Conservation (phyloP, 2,797 vertebrate species). For the Sandelia bainsii region DNA sequence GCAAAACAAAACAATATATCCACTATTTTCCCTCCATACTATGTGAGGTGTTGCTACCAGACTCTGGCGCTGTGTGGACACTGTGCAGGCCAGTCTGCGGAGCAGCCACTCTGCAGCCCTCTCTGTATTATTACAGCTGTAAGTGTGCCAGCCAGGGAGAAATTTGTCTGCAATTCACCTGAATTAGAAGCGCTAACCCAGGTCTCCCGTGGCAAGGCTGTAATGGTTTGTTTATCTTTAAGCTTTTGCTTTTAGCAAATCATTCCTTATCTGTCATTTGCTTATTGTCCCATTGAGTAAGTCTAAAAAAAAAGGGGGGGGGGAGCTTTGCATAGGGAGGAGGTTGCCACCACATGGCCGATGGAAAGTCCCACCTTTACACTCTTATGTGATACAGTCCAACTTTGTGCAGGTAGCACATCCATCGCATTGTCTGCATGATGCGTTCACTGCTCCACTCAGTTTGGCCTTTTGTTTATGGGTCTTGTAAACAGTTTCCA, state of each 20-base stretch:
- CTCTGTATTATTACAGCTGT: constrained; percentile 85
- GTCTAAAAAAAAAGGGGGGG: constrained; percentile 24
- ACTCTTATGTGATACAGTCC: constrained; percentile 46
- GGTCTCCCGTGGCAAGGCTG: constrained; percentile 58
- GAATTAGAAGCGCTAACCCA: constrained; percentile 78
- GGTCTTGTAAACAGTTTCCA: constrained; percentile 37
- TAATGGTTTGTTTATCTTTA: constrained; percentile 86
- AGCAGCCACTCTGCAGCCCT: constrained; percentile 40
- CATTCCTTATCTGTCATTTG: constrained; percentile 85
- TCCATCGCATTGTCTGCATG: not conserved
- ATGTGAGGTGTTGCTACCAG: constrained; percentile 64
- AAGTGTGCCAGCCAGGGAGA: constrained; percentile 77
- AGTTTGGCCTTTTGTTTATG: constrained; percentile 44
- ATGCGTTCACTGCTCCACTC: constrained; percentile 27
- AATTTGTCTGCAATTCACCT: constrained; percentile 86
- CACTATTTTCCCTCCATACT: constrained; percentile 16
- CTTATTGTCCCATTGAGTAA: constrained; percentile 79
- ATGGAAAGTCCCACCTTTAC: constrained; percentile 58
- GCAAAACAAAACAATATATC: constrained; percentile 3
- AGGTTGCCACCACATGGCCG: constrained; percentile 42
- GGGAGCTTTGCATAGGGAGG: not conserved
- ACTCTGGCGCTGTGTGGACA: constrained; percentile 64
- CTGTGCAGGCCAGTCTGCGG: constrained; percentile 65
- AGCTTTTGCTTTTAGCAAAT: constrained; percentile 84
- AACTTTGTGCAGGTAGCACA: constrained; percentile 44